Evolutionary conservation across 2,113 vertebrate genomes (phyloP).

Genomic region (Gambusia holbrooki): DNA sequence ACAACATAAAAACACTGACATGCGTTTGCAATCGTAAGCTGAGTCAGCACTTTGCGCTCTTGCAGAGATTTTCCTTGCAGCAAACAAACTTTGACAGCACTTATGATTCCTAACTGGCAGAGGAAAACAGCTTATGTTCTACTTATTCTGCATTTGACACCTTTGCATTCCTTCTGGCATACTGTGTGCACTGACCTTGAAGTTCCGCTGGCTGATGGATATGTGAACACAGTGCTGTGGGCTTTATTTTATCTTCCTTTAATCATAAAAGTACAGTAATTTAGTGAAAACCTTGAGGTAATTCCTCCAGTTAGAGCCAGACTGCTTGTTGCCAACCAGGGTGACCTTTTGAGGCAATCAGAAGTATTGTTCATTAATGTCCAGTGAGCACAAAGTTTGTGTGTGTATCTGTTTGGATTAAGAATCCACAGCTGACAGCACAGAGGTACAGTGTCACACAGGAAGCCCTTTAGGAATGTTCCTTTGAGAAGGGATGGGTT

Average conservation of each 20-base stretch:
- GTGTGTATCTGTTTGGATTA: slow-evolving; percentile 62
- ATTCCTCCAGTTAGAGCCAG: slow-evolving; percentile 46
- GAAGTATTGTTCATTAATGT: slow-evolving; percentile 61
- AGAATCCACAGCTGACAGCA: slow-evolving; percentile 59
- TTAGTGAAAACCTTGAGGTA: slow-evolving; percentile 32
- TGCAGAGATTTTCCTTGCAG: slow-evolving; percentile 15
- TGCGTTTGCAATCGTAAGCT: slow-evolving; percentile 9
- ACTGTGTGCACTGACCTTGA: slow-evolving; percentile 10
- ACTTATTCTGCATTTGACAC: slow-evolving; percentile 20
- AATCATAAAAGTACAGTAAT: background rate
- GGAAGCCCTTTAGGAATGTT: slow-evolving; percentile 76
- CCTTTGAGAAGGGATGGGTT: slow-evolving; percentile 76
- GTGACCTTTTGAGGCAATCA: slow-evolving; percentile 54
- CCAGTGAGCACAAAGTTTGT: slow-evolving; percentile 57
- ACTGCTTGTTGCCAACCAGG: slow-evolving; percentile 59
- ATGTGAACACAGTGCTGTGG: background rate
- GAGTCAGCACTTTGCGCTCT: slow-evolving; percentile 24
- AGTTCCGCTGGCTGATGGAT: slow-evolving; percentile 5
- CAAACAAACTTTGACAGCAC: slow-evolving; percentile 37
- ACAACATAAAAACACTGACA: slow-evolving; percentile 6
- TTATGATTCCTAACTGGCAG: slow-evolving; percentile 35
- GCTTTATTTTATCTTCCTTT: background rate
- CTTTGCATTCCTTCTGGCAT: slow-evolving; percentile 1
- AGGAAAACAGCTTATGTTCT: slow-evolving; percentile 32
- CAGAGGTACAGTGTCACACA: slow-evolving; percentile 74